Evolutionary conservation across 2,113 vertebrate genomes (phyloP), one percentile per base, ranked within the genome.

Genomic region (Archilochus colubris): DNA sequence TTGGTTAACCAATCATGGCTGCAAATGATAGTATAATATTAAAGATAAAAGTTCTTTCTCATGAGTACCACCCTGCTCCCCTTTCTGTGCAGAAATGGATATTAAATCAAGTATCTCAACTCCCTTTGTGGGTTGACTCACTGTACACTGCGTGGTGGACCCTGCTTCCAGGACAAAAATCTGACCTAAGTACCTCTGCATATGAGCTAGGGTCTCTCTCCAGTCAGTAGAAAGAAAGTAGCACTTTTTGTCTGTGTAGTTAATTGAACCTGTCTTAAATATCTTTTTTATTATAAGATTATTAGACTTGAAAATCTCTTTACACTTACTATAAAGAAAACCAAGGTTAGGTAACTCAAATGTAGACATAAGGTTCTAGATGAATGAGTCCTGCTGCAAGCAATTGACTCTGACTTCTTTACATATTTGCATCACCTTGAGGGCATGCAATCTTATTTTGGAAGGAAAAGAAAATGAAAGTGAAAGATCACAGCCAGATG

Each of bases 401-500:
- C 64, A 91, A 91, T 69, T 94, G 70, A 92, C 67, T 30, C 62
- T 66, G 66, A 67, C 13, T 84, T 68, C 20, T 79, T 78, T 91
- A 73, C 51, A 13, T 79, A n/a, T 87, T 93, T 94, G 73, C 20
- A 54, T 92, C 67, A 82, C 81, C 62, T 78, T 58, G 28, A 91
- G 54, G 51, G 17, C 40, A 73, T 55, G 14, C 18, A 93, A 82
- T 91, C 77, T 63, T 48, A 27, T 69, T 85, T 73, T 69, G 36
- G 11, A n/a, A 89, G 43, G n/a, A 79, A 86, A 87, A 55, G 13
- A 87, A 94, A 94, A 80, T 66, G 12, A 54, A 91, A 93, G 31
- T 27, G 53, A 86, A 89, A 87, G n/a, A 79, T 79, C 40, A 31
- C 18, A 3, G 40, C 72, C 87, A 30, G 46, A 86, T 30, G 48